phyloP scores from a whole-genome alignment of 2,888 invertebrate genomes.

The Morinoia aosen region DNA sequence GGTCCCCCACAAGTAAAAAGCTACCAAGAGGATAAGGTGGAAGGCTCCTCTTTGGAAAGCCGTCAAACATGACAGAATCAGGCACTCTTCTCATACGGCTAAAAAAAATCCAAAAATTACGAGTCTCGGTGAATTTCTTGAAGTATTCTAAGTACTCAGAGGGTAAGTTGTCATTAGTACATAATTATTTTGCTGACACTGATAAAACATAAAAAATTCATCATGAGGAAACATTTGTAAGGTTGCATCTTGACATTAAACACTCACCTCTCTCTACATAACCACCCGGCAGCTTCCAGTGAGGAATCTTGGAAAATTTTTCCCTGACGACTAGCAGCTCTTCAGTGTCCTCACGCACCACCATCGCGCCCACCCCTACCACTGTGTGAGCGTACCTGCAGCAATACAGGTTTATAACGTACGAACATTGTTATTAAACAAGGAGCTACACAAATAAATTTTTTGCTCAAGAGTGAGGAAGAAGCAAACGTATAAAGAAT shows the following conservation, averaged over 20 bases:
- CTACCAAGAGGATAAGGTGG: no score
- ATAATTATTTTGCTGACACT: no score
- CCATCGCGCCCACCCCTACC: constrained; percentile 88
- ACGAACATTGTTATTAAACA: no score
- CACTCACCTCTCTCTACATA: constrained; percentile 84
- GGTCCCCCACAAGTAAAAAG: no score
- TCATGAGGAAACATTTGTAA: not conserved
- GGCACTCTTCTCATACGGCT: no score
- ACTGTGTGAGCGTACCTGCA: constrained; percentile 81
- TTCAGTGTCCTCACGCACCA: constrained; percentile 83
- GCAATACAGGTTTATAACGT: not conserved
- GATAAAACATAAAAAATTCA: no score
- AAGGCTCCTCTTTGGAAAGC: no score
- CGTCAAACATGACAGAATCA: no score
- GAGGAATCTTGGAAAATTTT: constrained; percentile 75
- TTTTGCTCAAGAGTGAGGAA: not conserved
- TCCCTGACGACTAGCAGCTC: constrained; percentile 85
- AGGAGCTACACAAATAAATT: not conserved
- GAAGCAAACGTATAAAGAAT: not conserved
- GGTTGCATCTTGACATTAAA: not conserved
- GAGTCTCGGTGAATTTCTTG: no score
- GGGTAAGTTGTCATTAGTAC: no score
- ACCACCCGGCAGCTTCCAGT: constrained; percentile 95
- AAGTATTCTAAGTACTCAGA: no score
- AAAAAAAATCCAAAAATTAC: no score